Evolutionary conservation across 2,888 invertebrate species (phyloP).

Genomic region (Leptopilina myrica): DNA sequence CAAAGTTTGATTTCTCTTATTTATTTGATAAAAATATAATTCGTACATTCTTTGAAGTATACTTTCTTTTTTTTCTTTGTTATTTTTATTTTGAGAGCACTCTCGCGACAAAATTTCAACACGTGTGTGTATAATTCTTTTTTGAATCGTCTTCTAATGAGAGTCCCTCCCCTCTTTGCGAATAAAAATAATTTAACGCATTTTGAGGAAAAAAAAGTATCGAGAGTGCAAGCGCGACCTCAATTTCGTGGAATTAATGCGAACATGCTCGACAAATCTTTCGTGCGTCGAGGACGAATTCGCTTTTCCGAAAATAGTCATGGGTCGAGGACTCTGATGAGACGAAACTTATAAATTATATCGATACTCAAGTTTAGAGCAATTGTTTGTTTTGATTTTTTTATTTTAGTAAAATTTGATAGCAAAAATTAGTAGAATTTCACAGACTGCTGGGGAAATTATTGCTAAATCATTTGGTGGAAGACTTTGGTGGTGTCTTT

Average conservation of each 20-base stretch:
- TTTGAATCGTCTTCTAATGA: conserved; percentile 27
- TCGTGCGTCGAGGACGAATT: conserved; percentile 43
- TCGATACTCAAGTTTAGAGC: conserved; percentile 8
- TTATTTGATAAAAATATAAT: not conserved
- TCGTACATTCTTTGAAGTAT: not conserved
- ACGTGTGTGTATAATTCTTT: conserved; percentile 34
- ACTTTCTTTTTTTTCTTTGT: too few species aligned
- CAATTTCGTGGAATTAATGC: conserved; percentile 46
- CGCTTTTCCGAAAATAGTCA: conserved; percentile 51
- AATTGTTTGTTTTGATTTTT: conserved; percentile 6
- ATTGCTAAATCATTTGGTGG: too few species aligned
- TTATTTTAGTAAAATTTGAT: not conserved
- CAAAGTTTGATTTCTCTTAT: not conserved
- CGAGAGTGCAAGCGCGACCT: conserved; percentile 47
- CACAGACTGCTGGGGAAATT: too few species aligned
- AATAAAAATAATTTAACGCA: conserved; percentile 55
- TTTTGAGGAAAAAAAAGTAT: conserved; percentile 40
- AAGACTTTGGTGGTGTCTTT: too few species aligned
- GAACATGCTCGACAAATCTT: conserved; percentile 48
- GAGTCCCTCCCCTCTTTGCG: conserved; percentile 49
- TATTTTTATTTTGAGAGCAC: not conserved
- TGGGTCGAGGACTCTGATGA: conserved; percentile 32
- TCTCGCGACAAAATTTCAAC: conserved; percentile 4
- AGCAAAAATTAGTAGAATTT: too few species aligned
- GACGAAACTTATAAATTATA: conserved; percentile 14